Conservation (phyloP, 64 coral and sea anemone species). For the Montipora cactus region DNA sequence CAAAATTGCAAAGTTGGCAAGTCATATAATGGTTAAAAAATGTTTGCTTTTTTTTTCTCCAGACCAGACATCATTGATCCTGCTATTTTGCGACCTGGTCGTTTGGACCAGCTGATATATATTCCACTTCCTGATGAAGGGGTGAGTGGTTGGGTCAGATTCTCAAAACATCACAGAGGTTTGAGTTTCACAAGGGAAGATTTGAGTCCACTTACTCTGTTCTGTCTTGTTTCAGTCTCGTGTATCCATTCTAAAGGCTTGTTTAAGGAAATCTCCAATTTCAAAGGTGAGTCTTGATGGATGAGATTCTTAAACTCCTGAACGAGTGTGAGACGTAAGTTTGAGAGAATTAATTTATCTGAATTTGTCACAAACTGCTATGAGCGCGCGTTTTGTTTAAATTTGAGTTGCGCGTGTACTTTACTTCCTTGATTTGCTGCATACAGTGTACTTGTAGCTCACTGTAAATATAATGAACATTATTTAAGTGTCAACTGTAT, state of each 20-base stretch:
- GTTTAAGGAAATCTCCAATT: slow-evolving; percentile 96
- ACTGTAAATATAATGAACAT: too few relatives aligned
- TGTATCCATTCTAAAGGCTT: slow-evolving; percentile 87
- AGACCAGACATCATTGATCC: slow-evolving; percentile 99
- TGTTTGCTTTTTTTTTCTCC: neutral
- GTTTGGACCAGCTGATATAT: slow-evolving; percentile 98
- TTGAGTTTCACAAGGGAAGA: neutral
- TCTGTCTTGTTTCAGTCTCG: slow-evolving; percentile 79
- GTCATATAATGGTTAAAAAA: too few relatives aligned
- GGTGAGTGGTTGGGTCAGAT: slow-evolving; percentile 46
- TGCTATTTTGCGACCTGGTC: slow-evolving; percentile 95
- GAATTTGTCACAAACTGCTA: too few relatives aligned
- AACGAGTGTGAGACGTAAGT: too few relatives aligned
- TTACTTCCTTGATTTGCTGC: too few relatives aligned
- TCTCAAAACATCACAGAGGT: neutral
- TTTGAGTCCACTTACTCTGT: neutral
- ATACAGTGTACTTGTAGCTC: too few relatives aligned
- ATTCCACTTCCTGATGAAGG: slow-evolving; percentile 98
- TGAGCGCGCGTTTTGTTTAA: too few relatives aligned
- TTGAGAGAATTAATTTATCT: too few relatives aligned
- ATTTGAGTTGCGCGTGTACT: too few relatives aligned
- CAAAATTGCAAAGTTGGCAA: too few relatives aligned
- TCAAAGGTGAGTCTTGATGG: slow-evolving; percentile 65
- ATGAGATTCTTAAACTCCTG: too few relatives aligned
- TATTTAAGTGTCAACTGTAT: too few relatives aligned